phyloP scores from a whole-genome alignment of 2,797 vertebrate species.

The Sebastes steindachneri region DNA sequence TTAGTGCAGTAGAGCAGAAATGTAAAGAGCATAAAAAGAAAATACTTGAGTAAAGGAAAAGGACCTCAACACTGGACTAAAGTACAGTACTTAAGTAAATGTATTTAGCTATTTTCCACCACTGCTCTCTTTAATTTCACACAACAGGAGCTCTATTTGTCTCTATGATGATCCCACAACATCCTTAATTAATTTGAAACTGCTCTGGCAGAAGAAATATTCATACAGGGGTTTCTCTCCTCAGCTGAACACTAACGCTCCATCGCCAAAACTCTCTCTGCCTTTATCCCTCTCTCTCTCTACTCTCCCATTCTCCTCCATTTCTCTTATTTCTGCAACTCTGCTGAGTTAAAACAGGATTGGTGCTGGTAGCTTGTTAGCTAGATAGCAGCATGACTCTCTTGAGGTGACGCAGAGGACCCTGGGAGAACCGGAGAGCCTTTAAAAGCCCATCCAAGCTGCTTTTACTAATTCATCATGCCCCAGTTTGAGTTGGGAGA shows the following conservation, averaged over 20 bases:
- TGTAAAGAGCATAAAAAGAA: not conserved
- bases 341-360: conserved; percentile 8
- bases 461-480: conserved; percentile 84
- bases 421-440: conserved; percentile 58
- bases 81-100: not conserved
- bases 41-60: not conserved
- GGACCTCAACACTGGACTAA: not conserved
- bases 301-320: not conserved
- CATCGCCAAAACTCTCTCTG: not conserved
- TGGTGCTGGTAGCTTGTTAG: conserved; percentile 24
- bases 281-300: not conserved
- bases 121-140: not conserved
- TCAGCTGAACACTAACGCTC: not conserved
- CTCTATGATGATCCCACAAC: conserved; percentile 1
- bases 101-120: not conserved
- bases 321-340: conserved; percentile 13
- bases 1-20: not conserved
- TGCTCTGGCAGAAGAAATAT: conserved; percentile 17
- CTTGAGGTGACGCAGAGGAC: conserved; percentile 41
- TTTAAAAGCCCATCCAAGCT: conserved; percentile 80
- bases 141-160: not conserved
- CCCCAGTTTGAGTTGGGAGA: conserved; percentile 77
- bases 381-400: conserved; percentile 26
- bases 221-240: not conserved
- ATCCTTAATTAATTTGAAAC: conserved; percentile 32